phyloP scores from a whole-genome alignment of 1,140 invertebrate genomes.

The Pogonomyrmex californicus region DNA sequence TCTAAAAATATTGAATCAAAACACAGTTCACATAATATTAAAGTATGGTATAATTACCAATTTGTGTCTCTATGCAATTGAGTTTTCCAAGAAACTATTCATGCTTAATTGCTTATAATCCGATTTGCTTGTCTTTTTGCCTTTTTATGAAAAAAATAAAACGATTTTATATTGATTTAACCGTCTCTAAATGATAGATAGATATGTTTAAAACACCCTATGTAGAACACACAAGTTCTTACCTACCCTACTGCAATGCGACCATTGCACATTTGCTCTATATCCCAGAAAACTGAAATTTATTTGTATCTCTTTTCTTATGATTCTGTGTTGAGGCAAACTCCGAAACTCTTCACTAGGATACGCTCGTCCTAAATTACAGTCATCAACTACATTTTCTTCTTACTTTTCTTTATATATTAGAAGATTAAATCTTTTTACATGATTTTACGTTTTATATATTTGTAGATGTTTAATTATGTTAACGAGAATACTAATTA shows the following conservation, averaged over 20 bases:
- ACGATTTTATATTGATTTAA: background rate
- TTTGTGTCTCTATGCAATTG: background rate
- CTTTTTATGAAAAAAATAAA: slow-evolving; percentile 17
- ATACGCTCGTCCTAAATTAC: slow-evolving; percentile 2
- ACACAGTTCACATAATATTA: background rate
- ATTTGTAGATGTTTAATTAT: background rate
- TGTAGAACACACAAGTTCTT: slow-evolving; percentile 30
- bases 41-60: background rate
- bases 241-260: slow-evolving; percentile 71
- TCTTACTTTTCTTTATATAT: background rate
- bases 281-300: slow-evolving; percentile 50
- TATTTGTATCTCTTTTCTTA: slow-evolving; percentile 41
- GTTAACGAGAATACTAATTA: background rate
- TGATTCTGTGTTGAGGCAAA: background rate
- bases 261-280: slow-evolving; percentile 59
- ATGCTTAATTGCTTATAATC: background rate
- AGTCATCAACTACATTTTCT: background rate
- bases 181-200: background rate
- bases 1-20: background rate
- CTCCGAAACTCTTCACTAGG: background rate
- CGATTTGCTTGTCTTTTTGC: background rate
- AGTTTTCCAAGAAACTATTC: background rate
- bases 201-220: slow-evolving; percentile 17
- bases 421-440: background rate
- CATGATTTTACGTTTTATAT: background rate